A percentile compares a stretch with the other conserved stretches of the same genome.
Evolutionary conservation across 2,797 vertebrate genomes (phyloP).

Genomic region (Neopelma chrysocephalum): DNA sequence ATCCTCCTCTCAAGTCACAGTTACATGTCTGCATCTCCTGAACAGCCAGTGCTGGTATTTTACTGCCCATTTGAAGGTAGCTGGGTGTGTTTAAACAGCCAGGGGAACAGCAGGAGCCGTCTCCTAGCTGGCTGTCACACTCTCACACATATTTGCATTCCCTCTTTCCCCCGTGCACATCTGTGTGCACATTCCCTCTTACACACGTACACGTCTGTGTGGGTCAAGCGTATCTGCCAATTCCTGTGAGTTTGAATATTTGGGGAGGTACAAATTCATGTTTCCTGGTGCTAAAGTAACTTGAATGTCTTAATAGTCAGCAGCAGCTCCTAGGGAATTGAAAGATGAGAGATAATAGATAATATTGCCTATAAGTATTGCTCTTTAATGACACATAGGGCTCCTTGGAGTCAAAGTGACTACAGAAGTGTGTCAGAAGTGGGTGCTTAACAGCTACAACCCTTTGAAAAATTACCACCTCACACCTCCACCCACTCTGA

Average conservation of each 20-base stretch:
- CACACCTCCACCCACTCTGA: not conserved
- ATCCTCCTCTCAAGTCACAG: not conserved
- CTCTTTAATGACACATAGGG: not conserved
- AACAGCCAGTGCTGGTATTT: not conserved
- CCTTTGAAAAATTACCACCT: not conserved
- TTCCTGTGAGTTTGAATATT: not conserved
- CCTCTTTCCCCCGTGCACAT: not conserved
- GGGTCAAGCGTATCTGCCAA: not conserved
- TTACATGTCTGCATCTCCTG: not conserved
- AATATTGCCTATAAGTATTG: not conserved
- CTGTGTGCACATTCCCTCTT: too few species aligned
- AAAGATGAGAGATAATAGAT: not conserved
- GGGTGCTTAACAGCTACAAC: not conserved
- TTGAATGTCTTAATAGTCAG: not conserved
- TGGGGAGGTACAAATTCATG: not conserved
- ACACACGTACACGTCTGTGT: fast-evolving
- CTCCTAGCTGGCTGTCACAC: not conserved
- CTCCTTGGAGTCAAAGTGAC: not conserved
- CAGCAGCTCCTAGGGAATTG: not conserved
- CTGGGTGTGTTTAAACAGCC: not conserved
- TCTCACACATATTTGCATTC: not conserved
- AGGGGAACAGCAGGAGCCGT: not conserved
- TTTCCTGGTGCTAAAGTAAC: not conserved
- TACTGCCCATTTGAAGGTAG: not conserved
- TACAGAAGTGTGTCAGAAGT: not conserved